phyloP scores from a whole-genome alignment of 1,140 invertebrate species.

The Heterodera schachtii region DNA sequence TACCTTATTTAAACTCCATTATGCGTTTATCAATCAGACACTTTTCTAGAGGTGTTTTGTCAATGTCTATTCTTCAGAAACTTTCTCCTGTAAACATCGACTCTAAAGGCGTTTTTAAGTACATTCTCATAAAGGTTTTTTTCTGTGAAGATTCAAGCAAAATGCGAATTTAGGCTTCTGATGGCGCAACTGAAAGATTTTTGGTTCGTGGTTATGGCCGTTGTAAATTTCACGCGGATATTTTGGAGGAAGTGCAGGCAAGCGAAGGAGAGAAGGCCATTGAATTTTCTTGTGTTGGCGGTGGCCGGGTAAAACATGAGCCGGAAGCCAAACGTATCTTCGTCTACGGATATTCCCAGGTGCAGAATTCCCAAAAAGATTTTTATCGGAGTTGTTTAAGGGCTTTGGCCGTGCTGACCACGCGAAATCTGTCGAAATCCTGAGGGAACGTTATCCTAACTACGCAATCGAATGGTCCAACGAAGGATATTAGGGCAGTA shows the following conservation, averaged over 20 bases:
- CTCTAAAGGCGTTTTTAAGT: constrained; percentile 79
- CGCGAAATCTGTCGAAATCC: constrained; percentile 74
- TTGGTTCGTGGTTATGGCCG: constrained; percentile 78
- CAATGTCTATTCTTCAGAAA: constrained; percentile 56
- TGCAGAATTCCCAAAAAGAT: background rate
- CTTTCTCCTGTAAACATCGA: constrained; percentile 81
- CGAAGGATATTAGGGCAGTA: constrained; percentile 76
- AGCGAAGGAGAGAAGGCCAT: constrained; percentile 72
- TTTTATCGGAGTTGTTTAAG: constrained; percentile 64
- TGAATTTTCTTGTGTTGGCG: constrained; percentile 75
- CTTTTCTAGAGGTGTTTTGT: background rate
- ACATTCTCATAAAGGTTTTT: constrained; percentile 79
- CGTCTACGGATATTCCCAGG: constrained; percentile 83
- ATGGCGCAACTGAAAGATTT: constrained; percentile 68
- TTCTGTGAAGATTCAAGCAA: constrained; percentile 43
- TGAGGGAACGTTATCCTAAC: constrained; percentile 76
- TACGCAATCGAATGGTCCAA: constrained; percentile 79
- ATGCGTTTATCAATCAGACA: background rate
- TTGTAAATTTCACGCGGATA: constrained; percentile 76
- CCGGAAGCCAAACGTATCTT: constrained; percentile 75
- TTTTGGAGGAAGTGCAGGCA: constrained; percentile 72
- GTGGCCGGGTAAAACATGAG: constrained; percentile 81
- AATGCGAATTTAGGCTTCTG: constrained; percentile 40
- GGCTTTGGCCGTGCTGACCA: constrained; percentile 85
- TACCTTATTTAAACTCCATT: constrained; percentile 3